phyloP scores from a whole-genome alignment of 1,140 invertebrate species.

The Brachionus rubens region DNA sequence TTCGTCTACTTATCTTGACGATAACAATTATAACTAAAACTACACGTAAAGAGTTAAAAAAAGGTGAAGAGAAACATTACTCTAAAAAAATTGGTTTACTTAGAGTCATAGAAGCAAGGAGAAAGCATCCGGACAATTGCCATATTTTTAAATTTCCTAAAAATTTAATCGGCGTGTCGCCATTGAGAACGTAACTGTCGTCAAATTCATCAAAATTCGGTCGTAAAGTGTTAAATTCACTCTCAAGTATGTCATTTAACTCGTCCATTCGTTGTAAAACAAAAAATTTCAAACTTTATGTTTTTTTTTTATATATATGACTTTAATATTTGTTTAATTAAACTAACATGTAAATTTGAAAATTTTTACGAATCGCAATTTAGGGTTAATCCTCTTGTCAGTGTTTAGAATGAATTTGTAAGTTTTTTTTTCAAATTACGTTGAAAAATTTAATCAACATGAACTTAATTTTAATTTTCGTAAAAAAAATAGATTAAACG shows the following conservation, averaged over 20 bases:
- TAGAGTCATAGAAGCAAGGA: background rate
- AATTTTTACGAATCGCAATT: slow-evolving; percentile 28
- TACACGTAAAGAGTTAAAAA: background rate
- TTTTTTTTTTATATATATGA: too few relatives aligned
- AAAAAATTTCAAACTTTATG: too few relatives aligned
- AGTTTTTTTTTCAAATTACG: background rate
- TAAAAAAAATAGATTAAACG: background rate
- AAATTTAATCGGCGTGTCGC: slow-evolving; percentile 4
- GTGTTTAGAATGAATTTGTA: slow-evolving; percentile 26
- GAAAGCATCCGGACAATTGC: background rate
- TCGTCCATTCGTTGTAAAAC: background rate
- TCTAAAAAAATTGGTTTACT: background rate
- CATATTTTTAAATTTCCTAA: slow-evolving; percentile 15
- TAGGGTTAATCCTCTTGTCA: slow-evolving; percentile 15
- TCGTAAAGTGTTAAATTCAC: background rate
- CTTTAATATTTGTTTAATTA: too few relatives aligned
- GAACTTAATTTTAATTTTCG: slow-evolving; percentile 2
- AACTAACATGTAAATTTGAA: too few relatives aligned
- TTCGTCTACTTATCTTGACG: slow-evolving; percentile 6
- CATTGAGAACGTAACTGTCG: background rate
- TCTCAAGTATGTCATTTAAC: background rate
- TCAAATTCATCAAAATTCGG: background rate
- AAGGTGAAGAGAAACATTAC: background rate
- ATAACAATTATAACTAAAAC: background rate
- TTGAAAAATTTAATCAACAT: slow-evolving; percentile 21